Evolutionary conservation across 2,113 vertebrate genomes (phyloP).

Genomic region (Isichthys henryi): DNA sequence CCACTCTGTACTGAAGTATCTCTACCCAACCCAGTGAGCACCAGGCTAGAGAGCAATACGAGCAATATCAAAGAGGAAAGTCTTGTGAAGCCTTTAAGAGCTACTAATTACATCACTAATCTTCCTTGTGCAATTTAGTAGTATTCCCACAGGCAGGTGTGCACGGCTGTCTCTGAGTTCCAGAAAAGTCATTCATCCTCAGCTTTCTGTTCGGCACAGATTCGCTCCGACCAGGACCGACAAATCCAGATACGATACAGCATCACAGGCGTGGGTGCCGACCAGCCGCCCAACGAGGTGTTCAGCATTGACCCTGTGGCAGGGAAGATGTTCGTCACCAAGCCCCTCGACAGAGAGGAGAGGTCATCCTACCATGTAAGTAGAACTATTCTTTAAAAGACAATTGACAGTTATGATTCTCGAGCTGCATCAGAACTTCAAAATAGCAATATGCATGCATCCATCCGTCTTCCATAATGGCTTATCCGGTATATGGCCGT

Average conservation of each 20-base stretch:
- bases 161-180: background rate
- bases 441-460: slow-evolving; percentile 4
- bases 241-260: slow-evolving; percentile 91
- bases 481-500: background rate
- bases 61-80: background rate
- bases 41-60: background rate
- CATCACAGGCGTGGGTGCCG: slow-evolving; percentile 80
- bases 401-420: background rate
- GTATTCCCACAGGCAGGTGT: background rate
- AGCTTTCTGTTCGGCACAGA: slow-evolving; percentile 57
- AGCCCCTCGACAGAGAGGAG: slow-evolving; percentile 85
- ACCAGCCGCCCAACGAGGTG: slow-evolving; percentile 89
- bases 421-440: background rate
- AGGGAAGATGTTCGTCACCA: slow-evolving; percentile 87
- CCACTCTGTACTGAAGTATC: background rate
- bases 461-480: background rate
- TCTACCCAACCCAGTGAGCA: background rate
- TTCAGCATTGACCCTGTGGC: slow-evolving; percentile 87
- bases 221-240: slow-evolving; percentile 90
- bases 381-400: slow-evolving; percentile 5
- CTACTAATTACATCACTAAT: background rate
- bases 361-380: slow-evolving; percentile 89
- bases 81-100: background rate
- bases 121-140: background rate
- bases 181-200: background rate